Percentiles rank a stretch among this genome's conserved stretches.
Evolutionary conservation across 2,797 vertebrate species (phyloP).

Genomic region (Corythornis leucogaster): DNA sequence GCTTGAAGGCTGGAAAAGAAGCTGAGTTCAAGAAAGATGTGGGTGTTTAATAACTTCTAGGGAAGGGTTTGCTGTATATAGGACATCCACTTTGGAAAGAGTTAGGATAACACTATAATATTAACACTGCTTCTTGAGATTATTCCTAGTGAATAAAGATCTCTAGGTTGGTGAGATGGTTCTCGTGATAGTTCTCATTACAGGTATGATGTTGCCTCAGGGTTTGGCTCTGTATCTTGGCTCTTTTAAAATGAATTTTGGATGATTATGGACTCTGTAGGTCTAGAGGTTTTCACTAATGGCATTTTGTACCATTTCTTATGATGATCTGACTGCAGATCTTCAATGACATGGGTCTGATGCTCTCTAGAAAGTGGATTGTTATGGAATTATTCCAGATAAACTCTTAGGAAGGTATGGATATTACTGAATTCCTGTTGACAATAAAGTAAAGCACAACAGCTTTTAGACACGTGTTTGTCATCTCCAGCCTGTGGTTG

Average conservation of each 20-base stretch:
- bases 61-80: neutral
- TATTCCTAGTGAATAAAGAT: neutral
- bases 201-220: neutral
- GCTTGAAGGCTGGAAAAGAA: neutral
- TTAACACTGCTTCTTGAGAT: neutral
- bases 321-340: neutral
- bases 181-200: neutral
- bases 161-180: neutral
- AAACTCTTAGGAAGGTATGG: neutral
- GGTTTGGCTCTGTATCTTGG: neutral
- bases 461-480: neutral
- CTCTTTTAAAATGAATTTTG: neutral
- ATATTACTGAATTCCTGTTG: neutral
- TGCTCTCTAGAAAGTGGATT: neutral
- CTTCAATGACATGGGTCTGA: neutral
- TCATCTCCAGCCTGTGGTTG: neutral
- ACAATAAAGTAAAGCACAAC: neutral
- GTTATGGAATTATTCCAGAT: neutral
- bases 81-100: neutral
- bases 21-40: neutral
- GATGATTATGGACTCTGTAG: neutral
- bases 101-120: neutral
- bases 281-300: neutral
- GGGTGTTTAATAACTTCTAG: neutral
- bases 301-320: neutral